Evolutionary conservation across 2,113 vertebrate genomes (phyloP).

Genomic region (Chionis minor): DNA sequence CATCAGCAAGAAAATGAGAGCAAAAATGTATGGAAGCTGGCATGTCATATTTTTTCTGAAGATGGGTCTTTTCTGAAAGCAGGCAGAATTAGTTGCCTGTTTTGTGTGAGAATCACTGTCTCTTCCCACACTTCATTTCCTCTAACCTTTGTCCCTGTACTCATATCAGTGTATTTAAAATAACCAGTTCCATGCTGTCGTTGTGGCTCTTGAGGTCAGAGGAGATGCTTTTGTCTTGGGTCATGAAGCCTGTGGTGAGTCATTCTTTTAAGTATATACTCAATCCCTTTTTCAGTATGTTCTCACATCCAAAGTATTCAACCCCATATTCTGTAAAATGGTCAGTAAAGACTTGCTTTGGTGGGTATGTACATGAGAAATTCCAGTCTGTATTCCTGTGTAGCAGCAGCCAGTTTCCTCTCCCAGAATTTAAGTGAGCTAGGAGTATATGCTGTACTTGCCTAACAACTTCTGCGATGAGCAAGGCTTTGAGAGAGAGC

Average conservation of each 20-base stretch:
- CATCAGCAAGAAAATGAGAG: not conserved
- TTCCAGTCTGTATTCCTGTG: not conserved
- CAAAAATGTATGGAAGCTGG: not conserved
- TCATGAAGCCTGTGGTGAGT: slow-evolving; percentile 48
- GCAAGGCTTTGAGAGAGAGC: not conserved
- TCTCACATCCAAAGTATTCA: slow-evolving; percentile 29
- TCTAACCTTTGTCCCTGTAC: slow-evolving; percentile 52
- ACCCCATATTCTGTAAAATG: not conserved
- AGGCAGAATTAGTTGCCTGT: not conserved
- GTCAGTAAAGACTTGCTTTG: not conserved
- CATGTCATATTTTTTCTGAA: not conserved
- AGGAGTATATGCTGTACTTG: not conserved
- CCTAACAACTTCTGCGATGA: not conserved
- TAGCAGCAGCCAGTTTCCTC: not conserved
- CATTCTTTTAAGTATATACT: not conserved
- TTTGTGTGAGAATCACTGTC: slow-evolving; percentile 51
- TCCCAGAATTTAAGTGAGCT: not conserved
- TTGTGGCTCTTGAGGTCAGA: slow-evolving; percentile 43
- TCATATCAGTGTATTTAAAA: slow-evolving; percentile 41
- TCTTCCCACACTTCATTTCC: slow-evolving; percentile 61
- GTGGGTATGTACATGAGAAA: slow-evolving; percentile 4
- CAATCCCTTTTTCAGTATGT: not conserved
- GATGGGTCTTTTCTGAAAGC: not conserved
- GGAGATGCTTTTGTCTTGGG: slow-evolving; percentile 56
- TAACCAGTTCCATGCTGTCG: slow-evolving; percentile 40